Evolutionary conservation across 1,140 invertebrate genomes (phyloP).

Genomic region (Penaeus vannamei): DNA sequence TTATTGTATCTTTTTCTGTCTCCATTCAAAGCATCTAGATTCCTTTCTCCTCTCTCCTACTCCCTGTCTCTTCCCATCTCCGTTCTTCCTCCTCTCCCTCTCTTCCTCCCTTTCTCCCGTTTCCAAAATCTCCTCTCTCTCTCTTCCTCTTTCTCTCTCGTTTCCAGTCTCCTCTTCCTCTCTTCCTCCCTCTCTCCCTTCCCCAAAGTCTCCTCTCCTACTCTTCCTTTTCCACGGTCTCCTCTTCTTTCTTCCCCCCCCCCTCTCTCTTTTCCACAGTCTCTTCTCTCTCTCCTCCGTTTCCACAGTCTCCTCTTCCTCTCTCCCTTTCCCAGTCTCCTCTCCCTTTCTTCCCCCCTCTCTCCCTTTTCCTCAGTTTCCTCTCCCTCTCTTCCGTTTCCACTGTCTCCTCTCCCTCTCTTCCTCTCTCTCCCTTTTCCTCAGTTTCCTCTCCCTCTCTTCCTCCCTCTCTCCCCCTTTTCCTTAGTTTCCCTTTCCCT

Average conservation of each 20-base stretch:
- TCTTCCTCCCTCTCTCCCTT: background rate
- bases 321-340: background rate
- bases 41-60: too few species aligned
- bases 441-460: background rate
- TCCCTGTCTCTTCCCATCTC: background rate
- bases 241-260: too few species aligned
- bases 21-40: background rate
- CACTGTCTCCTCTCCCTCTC: constrained; percentile 1
- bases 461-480: background rate
- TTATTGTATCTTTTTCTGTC: background rate
- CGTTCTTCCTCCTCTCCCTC: background rate
- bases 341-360: background rate
- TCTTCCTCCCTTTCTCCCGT: background rate
- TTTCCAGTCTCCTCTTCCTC: background rate
- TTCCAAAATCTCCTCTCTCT: background rate
- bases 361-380: background rate
- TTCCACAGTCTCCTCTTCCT: too few species aligned
- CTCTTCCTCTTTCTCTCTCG: background rate
- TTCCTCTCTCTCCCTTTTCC: constrained; percentile 6
- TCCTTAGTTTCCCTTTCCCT: background rate
- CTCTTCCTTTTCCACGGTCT: too few species aligned
- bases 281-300: background rate
- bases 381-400: background rate
- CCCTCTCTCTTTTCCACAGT: background rate
- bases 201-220: background rate